Base-by-base conservation (phyloP, 1,140 invertebrate genomes). In the Steinernema khuongi region DNA sequence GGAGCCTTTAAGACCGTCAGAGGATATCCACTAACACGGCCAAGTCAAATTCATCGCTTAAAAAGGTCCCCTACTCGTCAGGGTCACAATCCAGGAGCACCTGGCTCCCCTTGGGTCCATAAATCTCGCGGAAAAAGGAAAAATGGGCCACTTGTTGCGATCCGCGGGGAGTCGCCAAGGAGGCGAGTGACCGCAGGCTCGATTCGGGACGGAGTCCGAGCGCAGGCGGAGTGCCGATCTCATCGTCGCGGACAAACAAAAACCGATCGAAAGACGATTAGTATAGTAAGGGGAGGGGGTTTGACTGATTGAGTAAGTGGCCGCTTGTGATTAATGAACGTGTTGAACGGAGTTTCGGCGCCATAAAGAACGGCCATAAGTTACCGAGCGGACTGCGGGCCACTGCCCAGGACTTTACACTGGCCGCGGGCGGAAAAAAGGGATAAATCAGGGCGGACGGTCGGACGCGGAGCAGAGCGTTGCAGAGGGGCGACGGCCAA, bases 261-360 rank as follows among this genome's bases (percentile, higher is more conserved):
- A 60, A 60, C 19, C 50, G 50, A 60, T 60, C 50, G 19, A 11
- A 17, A 26, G 50, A 41, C 50, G 50, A 60, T 60, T 60, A 60
- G 50, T 60, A 60, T 60, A 60, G 11, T 17, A n/a, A 60, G 50
- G 11, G 50, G 50, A 60, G 50, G 26, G 50, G 50, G 26, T 11
- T 26, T 60, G 50, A 26, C 50, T 26, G 50, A 26, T 60, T 60
- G 50, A 60, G 26, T 41, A 60, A 60, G 50, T 60, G 50, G 50
- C 19, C 50, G 22, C 19, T 4, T 60, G 14, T 60, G 50, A 60
- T 60, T 60, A 60, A 60, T 60, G 50, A 60, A 26, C 19, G 22
- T 60, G 50, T 60, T 26, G 50, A 60, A 22, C 50, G 11, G 50
- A 60, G 50, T 60, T 60, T 60, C 50, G 7, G 50, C 26, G 50